Evolutionary conservation across 37 sponge, comb jelly and placozoan genomes (phyloP), one percentile per base, ranked within the genome.

Genomic region (Agelas oroides): DNA sequence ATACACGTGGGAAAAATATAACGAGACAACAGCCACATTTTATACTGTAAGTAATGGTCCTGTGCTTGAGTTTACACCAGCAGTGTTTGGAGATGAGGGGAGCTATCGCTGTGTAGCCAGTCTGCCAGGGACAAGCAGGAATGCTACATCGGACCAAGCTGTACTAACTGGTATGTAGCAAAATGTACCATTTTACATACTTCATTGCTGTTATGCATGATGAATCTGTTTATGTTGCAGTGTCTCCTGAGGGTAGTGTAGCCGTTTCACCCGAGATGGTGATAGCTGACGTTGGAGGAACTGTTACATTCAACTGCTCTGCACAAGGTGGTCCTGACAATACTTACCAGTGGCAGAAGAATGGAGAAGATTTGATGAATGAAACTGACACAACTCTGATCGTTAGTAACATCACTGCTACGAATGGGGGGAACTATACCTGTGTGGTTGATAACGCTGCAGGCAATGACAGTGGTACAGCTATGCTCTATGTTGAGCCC

Each of bases 381-480:
- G 64, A 60, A 38, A 57, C 64, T 16, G 5, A 25, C 1, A 5
- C 31, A 41, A 65, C 32, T 13, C 69, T 84, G 38, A 34, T 13
- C 0, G 39, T 84, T 24, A 40, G 39, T 35, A 14, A 54, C 1
- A 64, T 78, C 14, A 84, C 21, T 89, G 90, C 91, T 31, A 39
- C 68, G 46, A 67, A 70, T 77, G 90, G 91, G 18, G 94, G 91
- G 24, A 69, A 39, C 25, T 93, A 93, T 61, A 82, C 37, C 23
- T 93, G 94, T 74, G 55, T 75, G 21, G 91, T 77, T 24, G 53
- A 53, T 27, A 93, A 93, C 78, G 74, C 39, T 65, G 83, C 83
- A 31, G 89, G 89, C 28, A 80, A 57, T 57, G 89, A 52, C 40
- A 34, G 53, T 70, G 59, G 66, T 41, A 69, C 32, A 23, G 40